phyloP scores from a whole-genome alignment of 1,140 invertebrate species.

The Aphaenogaster rudis region DNA sequence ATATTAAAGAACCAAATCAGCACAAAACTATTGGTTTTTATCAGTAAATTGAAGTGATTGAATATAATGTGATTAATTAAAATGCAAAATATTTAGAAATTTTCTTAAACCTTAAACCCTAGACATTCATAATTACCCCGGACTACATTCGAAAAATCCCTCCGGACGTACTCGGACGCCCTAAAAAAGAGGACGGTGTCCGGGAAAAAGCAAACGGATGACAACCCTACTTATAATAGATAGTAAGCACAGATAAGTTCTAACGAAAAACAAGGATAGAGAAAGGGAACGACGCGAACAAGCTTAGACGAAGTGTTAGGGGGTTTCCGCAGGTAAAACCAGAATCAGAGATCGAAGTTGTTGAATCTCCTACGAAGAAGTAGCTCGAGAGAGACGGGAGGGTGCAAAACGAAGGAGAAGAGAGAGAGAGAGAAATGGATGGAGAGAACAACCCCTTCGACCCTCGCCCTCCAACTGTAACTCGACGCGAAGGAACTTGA shows the following conservation, averaged over 20 bases:
- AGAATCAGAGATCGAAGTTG: slow-evolving; percentile 78
- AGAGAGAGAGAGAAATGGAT: slow-evolving; percentile 33
- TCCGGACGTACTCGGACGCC: too few relatives aligned
- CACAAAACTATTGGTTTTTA: too few relatives aligned
- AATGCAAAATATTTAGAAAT: too few relatives aligned
- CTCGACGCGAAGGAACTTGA: slow-evolving; percentile 82
- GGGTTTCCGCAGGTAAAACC: slow-evolving; percentile 65
- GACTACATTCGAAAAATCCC: too few relatives aligned
- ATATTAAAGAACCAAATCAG: too few relatives aligned
- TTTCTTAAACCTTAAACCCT: too few relatives aligned
- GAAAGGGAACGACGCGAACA: slow-evolving; percentile 43
- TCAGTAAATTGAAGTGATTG: too few relatives aligned
- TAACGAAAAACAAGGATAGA: slow-evolving; percentile 11
- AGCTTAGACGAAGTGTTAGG: slow-evolving; percentile 66
- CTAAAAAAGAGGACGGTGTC: too few relatives aligned
- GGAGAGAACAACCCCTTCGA: slow-evolving; percentile 42
- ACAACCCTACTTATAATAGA: background rate
- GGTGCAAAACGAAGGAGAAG: slow-evolving; percentile 36
- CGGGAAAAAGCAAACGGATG: too few relatives aligned
- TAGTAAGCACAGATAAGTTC: slow-evolving; percentile 14
- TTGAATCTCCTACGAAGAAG: slow-evolving; percentile 58
- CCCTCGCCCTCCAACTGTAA: slow-evolving; percentile 69
- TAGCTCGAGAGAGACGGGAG: slow-evolving; percentile 58
- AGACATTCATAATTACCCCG: too few relatives aligned
- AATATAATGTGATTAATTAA: too few relatives aligned